Evolutionary conservation across 1,140 invertebrate species (phyloP), one percentile per base, ranked within the genome.

Genomic region (Eueides isabella): DNA sequence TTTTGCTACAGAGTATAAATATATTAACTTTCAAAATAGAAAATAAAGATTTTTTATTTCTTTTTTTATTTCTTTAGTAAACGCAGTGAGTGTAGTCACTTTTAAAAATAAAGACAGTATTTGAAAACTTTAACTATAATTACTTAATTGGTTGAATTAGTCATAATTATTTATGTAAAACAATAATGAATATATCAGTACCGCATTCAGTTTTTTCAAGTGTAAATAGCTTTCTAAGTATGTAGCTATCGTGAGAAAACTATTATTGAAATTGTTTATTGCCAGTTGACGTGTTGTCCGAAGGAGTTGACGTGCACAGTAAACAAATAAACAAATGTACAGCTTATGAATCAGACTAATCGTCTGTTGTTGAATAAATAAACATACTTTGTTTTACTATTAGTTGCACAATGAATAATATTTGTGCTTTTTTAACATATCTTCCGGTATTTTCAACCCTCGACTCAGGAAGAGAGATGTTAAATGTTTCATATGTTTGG

Each of bases 321-420:
- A 69, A 74, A 74, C 71, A 73, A 74, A 74, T 44, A 73, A 66
- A 66, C 72, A 72, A 67, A 73, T 67, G 28, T 35, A 65, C 28
- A 62, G 23, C 29, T 41, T 62, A 73, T 73, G 65, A 73, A 63
- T 73, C 71, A 73, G 33, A 67, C 67, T 61, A 61, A 19, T 29
- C 48, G 23, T 61, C 12, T 12, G 23, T 48, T 62, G 55, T 26
- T 38, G 5, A 33, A 33, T 63, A 63, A 63, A 63, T 63, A 30
- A 63, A 63, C 26, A 63, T 63, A 30, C 61, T 63, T 31, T 63
- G 29, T 30, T 63, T 5, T 31, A 16, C 29, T 26, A 55, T 23
- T 55, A 31, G 11, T 30, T 63, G 19, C 14, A 63, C 4, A 31
- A 19, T 14, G 26, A 63, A 30, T 16, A 63, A 63, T 63, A 11